A percentile compares a stretch with the other conserved stretches of the same genome.
phyloP scores from a whole-genome alignment of 2,113 vertebrate genomes.

The Stictonetta naevosa region DNA sequence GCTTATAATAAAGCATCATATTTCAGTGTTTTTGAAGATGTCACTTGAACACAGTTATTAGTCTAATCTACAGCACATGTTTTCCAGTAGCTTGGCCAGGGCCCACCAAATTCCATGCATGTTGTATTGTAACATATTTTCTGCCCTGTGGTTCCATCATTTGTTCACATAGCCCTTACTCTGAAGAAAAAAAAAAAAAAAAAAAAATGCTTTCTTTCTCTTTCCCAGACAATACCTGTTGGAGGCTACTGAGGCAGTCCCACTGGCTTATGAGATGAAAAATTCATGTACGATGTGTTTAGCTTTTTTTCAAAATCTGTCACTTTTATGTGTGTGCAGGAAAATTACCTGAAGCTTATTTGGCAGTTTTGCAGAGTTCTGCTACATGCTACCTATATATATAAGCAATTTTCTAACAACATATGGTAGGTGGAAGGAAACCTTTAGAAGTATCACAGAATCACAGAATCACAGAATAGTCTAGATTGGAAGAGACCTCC shows the following conservation, averaged over 20 bases:
- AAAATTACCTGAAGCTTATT: conserved; percentile 53
- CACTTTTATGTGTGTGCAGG: not conserved
- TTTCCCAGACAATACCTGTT: not conserved
- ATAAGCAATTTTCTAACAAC: conserved; percentile 36
- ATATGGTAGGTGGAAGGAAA: conserved; percentile 22
- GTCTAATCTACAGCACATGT: not conserved
- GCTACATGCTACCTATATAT: not conserved
- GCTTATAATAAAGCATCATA: not conserved
- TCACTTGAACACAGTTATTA: not conserved
- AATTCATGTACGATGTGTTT: conserved; percentile 10
- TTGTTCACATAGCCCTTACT: conserved; percentile 17
- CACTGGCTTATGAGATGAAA: not conserved
- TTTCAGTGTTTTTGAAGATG: not conserved
- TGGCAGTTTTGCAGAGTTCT: conserved; percentile 33
- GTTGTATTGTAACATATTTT: conserved; percentile 28
- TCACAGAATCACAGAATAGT: no score
- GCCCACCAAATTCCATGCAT: not conserved
- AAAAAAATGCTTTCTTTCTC: not conserved
- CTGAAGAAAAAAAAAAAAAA: conserved; percentile 50
- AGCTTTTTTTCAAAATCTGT: conserved; percentile 5
- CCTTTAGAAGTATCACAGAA: no score
- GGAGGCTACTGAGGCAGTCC: not conserved
- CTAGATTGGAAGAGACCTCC: no score
- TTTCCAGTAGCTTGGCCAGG: not conserved
- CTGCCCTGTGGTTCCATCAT: not conserved